These are phyloP conservation scores for Gymnarchus niloticus DNA, from an alignment of 2,113 vertebrate species.

Conservation along the genomic window DNA sequence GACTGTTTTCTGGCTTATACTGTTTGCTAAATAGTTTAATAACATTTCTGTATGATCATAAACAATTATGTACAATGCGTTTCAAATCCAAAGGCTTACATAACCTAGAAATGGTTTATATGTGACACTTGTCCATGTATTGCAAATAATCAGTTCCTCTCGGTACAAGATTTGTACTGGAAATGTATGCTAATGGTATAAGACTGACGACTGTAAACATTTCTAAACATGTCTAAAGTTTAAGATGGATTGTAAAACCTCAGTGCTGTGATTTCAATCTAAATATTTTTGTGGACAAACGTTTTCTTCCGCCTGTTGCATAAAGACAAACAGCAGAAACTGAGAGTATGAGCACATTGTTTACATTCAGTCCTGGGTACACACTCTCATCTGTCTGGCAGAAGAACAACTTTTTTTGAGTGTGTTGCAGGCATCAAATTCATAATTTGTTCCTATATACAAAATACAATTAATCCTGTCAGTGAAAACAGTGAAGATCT, in stretches of 20 bases:
- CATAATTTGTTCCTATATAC: too few species aligned
- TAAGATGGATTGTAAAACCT: neutral
- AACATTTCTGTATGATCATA: neutral
- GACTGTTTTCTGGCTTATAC: too few species aligned
- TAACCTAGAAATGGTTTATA: neutral
- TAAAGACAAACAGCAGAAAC: neutral
- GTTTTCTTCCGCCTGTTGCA: conserved; percentile 3
- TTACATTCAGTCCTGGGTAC: neutral
- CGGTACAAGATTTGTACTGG: neutral
- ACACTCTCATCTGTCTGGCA: conserved; percentile 8
- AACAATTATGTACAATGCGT: neutral
- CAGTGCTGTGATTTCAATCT: neutral
- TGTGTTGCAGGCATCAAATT: too few species aligned
- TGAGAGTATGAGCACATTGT: neutral
- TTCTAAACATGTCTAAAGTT: neutral
- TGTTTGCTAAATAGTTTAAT: too few species aligned
- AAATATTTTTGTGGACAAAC: neutral
- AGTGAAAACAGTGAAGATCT: too few species aligned
- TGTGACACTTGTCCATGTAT: neutral
- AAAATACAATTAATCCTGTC: too few species aligned
- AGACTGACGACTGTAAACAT: neutral
- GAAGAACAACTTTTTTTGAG: too few species aligned
- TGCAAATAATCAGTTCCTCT: neutral
- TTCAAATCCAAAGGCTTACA: too few species aligned
- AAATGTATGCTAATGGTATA: neutral